Conservation (phyloP, 1,140 invertebrate species). For the Trachelipus rathkii region DNA sequence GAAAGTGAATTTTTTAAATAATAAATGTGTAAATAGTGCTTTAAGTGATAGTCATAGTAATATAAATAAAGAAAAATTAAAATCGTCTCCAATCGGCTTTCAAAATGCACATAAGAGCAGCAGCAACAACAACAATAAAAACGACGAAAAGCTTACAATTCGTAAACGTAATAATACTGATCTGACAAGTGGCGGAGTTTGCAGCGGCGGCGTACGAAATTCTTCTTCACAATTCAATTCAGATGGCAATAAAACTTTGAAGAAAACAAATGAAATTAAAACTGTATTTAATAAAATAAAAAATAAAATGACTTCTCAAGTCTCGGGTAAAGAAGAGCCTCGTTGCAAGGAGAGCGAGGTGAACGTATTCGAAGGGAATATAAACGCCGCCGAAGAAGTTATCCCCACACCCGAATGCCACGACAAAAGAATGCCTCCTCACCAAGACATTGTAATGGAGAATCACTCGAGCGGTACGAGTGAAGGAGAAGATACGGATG, state of each 20-base stretch:
- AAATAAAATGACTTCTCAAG: background rate
- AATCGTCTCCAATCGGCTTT: background rate
- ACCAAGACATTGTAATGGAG: background rate
- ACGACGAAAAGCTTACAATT: background rate
- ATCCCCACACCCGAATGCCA: constrained; percentile 26
- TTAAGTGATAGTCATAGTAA: too few relatives aligned
- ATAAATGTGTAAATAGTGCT: background rate
- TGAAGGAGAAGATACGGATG: constrained; percentile 39
- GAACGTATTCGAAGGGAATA: constrained; percentile 3
- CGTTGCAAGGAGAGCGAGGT: background rate
- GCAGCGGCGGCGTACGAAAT: background rate
- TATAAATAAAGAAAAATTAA: background rate
- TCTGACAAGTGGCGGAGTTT: background rate
- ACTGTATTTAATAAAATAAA: background rate
- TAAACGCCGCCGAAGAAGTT: constrained; percentile 35
- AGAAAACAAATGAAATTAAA: background rate
- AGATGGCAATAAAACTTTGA: background rate
- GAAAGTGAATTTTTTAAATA: background rate
- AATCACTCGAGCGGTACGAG: constrained; percentile 28
- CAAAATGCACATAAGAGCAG: background rate
- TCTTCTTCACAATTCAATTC: background rate
- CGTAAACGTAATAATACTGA: background rate
- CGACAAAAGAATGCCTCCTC: background rate
- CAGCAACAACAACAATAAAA: background rate
- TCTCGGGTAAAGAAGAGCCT: background rate